Conservation (phyloP, 2,797 vertebrate genomes). For the Cyprinodon diabolis region DNA sequence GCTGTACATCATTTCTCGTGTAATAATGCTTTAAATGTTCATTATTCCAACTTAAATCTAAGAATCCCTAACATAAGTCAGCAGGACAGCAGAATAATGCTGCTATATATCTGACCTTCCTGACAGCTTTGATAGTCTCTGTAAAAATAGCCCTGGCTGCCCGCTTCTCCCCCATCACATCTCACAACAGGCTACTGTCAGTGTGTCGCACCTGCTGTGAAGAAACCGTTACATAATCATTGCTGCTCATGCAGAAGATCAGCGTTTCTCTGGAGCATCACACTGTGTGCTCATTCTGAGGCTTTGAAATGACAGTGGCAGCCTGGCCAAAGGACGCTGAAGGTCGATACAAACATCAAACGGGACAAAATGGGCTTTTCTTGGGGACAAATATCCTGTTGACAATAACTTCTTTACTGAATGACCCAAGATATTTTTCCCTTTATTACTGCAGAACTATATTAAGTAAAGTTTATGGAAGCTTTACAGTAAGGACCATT, state of each 20-base stretch:
- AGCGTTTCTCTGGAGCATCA: conserved; percentile 35
- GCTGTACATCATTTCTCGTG: conserved; percentile 11
- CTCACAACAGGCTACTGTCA: conserved; percentile 59
- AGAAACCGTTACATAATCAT: conserved; percentile 57
- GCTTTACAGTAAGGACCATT: conserved; percentile 4
- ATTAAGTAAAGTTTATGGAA: conserved; percentile 10
- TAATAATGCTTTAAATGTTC: conserved; percentile 47
- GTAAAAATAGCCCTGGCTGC: conserved; percentile 75
- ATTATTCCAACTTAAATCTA: conserved; percentile 3
- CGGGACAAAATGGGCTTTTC: conserved; percentile 9
- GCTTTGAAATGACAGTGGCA: conserved; percentile 23
- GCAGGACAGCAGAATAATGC: conserved; percentile 32
- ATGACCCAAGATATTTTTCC: background rate
- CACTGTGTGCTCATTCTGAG: conserved; percentile 13
- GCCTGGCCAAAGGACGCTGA: conserved; percentile 47
- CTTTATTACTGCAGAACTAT: background rate
- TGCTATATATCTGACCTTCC: conserved; percentile 41
- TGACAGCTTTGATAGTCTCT: conserved; percentile 49
- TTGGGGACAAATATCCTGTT: conserved; percentile 5
- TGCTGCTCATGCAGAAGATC: conserved; percentile 60
- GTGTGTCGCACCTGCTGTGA: conserved; percentile 67
- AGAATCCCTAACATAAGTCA: conserved; percentile 28
- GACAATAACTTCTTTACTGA: conserved; percentile 25
- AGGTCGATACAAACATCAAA: conserved; percentile 44
- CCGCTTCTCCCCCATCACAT: conserved; percentile 57